A percentile compares a stretch with the other conserved stretches of the same genome.
phyloP scores from a whole-genome alignment of 2,888 invertebrate genomes.

The Campopleginae sp. region DNA sequence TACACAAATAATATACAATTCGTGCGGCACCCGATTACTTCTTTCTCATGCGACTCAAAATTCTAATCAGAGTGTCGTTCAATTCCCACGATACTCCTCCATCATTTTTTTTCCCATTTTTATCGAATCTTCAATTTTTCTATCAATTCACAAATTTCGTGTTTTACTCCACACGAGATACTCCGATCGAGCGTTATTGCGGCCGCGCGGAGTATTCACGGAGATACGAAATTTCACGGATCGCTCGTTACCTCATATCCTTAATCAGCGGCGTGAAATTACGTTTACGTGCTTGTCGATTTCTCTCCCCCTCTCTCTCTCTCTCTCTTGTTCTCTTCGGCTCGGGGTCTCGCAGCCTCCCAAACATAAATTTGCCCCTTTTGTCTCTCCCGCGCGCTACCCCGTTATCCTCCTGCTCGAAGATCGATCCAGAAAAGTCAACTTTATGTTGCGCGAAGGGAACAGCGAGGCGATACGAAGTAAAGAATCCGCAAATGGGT shows the following conservation, averaged over 20 bases:
- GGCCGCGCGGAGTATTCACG: slow-evolving; percentile 31
- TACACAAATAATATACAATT: slow-evolving; percentile 9
- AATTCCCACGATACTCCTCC: no score
- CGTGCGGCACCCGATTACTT: background rate
- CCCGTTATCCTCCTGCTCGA: slow-evolving; percentile 28
- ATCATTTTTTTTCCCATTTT: slow-evolving; percentile 6
- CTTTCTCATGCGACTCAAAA: background rate
- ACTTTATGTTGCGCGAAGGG: background rate
- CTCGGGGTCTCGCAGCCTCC: background rate
- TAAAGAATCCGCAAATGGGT: background rate
- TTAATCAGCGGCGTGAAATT: slow-evolving; percentile 72
- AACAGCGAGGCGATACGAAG: background rate
- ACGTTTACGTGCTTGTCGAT: slow-evolving; percentile 71
- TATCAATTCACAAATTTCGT: slow-evolving; percentile 22
- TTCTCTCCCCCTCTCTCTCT: slow-evolving; percentile 43
- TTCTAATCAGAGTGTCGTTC: slow-evolving; percentile 13
- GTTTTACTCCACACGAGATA: background rate
- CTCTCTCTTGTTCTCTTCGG: slow-evolving; percentile 2
- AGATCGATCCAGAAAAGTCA: slow-evolving; percentile 55
- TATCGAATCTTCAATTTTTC: slow-evolving; percentile 8
- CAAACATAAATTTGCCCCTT: slow-evolving; percentile 3
- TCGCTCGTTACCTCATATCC: slow-evolving; percentile 72
- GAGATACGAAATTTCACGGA: slow-evolving; percentile 70
- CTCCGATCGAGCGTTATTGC: background rate
- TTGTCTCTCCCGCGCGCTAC: slow-evolving; percentile 15